These are phyloP conservation scores for Lonchura striata DNA, from an alignment of 2,113 vertebrate species.

Conservation along the genomic window DNA sequence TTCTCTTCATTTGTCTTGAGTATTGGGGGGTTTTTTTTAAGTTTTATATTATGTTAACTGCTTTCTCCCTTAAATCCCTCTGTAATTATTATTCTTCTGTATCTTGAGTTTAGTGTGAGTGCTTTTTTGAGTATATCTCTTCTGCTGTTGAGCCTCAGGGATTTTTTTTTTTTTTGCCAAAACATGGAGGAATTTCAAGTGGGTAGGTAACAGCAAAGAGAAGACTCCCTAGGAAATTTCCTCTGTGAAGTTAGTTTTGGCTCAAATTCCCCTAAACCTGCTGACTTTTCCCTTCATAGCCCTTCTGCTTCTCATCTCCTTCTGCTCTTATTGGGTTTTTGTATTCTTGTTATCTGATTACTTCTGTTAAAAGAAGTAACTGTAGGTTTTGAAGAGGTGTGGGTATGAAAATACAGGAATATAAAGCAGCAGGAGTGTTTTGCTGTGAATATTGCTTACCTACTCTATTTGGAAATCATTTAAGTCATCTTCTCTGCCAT, in stretches of 20 bases:
- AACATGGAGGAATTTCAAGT: background rate
- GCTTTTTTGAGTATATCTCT: background rate
- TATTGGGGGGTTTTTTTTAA: no score
- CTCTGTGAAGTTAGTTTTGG: conserved; percentile 41
- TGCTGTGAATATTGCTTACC: background rate
- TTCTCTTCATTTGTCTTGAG: background rate
- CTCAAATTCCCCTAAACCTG: conserved; percentile 26
- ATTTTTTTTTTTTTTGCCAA: background rate
- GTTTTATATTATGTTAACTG: background rate
- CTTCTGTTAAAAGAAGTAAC: background rate
- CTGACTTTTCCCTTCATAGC: background rate
- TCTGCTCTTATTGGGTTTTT: background rate
- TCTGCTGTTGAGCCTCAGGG: background rate
- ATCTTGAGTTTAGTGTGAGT: background rate
- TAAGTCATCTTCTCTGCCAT: background rate
- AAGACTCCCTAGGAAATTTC: conserved; percentile 42
- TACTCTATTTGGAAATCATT: conserved; percentile 8
- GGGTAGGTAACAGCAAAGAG: background rate
- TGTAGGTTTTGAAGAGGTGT: background rate
- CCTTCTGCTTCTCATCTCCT: conserved; percentile 29
- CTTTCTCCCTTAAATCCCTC: background rate
- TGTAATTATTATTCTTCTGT: background rate
- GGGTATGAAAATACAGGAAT: conserved; percentile 14
- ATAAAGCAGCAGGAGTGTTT: background rate
- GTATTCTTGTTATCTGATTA: background rate